These are phyloP conservation scores for Decapterus maruadsi DNA, from an alignment of 2,797 vertebrate genomes.

Conservation along the genomic window DNA sequence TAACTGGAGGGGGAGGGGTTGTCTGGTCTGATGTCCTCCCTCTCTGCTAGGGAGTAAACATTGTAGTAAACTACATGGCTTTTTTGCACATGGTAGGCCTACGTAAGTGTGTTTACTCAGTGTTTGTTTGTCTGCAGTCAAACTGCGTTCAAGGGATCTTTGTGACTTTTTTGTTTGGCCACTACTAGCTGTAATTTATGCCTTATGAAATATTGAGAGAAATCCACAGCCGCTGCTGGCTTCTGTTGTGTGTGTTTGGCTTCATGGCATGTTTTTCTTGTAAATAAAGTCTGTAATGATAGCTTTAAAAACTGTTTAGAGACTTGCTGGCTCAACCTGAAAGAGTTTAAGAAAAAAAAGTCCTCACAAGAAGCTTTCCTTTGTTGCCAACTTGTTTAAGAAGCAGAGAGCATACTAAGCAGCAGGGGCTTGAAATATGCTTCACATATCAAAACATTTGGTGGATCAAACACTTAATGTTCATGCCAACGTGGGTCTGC, in stretches of 20 bases:
- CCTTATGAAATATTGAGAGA: conserved; percentile 70
- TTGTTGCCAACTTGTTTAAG: conserved; percentile 79
- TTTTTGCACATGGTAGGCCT: conserved; percentile 11
- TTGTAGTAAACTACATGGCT: conserved; percentile 19
- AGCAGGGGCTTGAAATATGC: conserved; percentile 62
- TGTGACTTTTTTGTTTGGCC: conserved; percentile 31
- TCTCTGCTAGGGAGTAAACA: conserved; percentile 43
- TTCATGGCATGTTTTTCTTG: conserved; percentile 67
- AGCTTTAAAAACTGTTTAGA: conserved; percentile 76
- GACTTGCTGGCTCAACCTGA: conserved; percentile 71
- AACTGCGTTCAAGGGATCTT: conserved; percentile 43
- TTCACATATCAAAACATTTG: conserved; percentile 73
- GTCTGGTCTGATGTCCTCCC: conserved; percentile 59
- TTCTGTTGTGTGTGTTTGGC: conserved; percentile 65
- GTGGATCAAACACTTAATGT: conserved; percentile 59
- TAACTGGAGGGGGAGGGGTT: conserved; percentile 36
- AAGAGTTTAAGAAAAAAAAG: conserved; percentile 61
- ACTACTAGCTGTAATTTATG: conserved; percentile 51
- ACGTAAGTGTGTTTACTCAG: conserved; percentile 19
- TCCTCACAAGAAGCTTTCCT: conserved; percentile 63
- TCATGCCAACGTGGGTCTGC: conserved; percentile 51
- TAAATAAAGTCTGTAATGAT: conserved; percentile 78
- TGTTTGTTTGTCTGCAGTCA: conserved; percentile 43
- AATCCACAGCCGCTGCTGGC: conserved; percentile 55
- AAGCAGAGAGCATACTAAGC: conserved; percentile 66